Evolutionary conservation across 2,113 vertebrate species (phyloP), one percentile per base, ranked within the genome.

Genomic region (Sturnus vulgaris): DNA sequence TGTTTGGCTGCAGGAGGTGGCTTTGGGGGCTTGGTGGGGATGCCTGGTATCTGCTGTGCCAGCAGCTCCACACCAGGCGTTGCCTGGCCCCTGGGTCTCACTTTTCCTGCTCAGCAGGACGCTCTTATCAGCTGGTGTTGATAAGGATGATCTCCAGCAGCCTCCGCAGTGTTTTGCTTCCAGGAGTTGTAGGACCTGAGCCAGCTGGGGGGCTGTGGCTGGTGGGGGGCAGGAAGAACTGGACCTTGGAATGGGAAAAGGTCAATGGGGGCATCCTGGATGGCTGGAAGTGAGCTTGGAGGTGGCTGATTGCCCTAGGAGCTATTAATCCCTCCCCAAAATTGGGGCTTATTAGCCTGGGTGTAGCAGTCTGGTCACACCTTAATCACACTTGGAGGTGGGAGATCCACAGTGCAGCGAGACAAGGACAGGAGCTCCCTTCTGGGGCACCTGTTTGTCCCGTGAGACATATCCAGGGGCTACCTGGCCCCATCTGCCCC

Each of bases 41-140:
- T 59, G 47, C 79, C 47, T 50, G 2, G 5, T 20, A 10, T 17
- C 31, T 55, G 69, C 60, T 0, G 1, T 53, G 63, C 19, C 49
- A 60, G 52, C n/a, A 0, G 28, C 57, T 46, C 47, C 1, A 1
- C 1, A 7, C 4, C 0, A 85, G 96, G 93, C 5, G 28, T 88
- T 44, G 23, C 59, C 76, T 0, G 46, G 69, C 59, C 95, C 60
- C 64, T 69, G 60, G 83, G 19, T 92, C 91, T 96, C 86, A 92
- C 93, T 86, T 90, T 94, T 95, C 94, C 94, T 95, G 96, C 86
- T 95, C 83, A 33, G 91, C 95, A 73, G 73, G 93, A 83, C 35
- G 21, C 81, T 61, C 61, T 82, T 94, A 87, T 90, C 96, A 64
- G 65, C 49, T 6, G 0, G 0, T 13, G 23, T 2, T 20, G 81